phyloP scores from a whole-genome alignment of 2,113 vertebrate genomes.

The Zosterops hypoxanthus region DNA sequence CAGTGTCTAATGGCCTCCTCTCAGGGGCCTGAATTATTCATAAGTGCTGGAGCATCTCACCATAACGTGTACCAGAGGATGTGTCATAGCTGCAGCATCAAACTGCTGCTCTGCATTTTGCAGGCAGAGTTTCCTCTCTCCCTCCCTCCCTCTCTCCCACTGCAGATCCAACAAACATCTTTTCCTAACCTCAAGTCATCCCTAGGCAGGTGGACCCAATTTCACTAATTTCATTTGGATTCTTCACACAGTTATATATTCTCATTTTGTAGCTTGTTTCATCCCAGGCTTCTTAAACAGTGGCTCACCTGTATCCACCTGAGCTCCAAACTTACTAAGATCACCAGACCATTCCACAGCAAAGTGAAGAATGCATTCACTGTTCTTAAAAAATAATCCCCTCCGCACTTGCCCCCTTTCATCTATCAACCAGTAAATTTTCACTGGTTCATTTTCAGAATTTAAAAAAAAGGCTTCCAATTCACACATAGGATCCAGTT shows the following conservation, averaged over 20 bases:
- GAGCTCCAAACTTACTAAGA: background rate
- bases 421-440: background rate
- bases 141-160: background rate
- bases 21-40: constrained; percentile 75
- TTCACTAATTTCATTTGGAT: background rate
- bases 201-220: background rate
- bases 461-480: background rate
- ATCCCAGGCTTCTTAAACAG: background rate
- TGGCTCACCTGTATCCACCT: background rate
- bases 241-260: background rate
- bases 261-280: background rate
- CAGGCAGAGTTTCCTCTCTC: background rate
- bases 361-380: background rate
- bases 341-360: background rate
- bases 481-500: background rate
- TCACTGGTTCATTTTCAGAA: background rate
- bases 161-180: background rate
- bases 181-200: background rate
- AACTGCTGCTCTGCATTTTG: background rate
- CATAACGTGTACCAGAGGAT: background rate
- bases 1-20: constrained; percentile 64
- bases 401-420: background rate
- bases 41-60: constrained; percentile 45
- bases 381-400: background rate
- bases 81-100: background rate